Conservation (phyloP, 2,888 invertebrate genomes). For the Gandaritis pyraliata region DNA sequence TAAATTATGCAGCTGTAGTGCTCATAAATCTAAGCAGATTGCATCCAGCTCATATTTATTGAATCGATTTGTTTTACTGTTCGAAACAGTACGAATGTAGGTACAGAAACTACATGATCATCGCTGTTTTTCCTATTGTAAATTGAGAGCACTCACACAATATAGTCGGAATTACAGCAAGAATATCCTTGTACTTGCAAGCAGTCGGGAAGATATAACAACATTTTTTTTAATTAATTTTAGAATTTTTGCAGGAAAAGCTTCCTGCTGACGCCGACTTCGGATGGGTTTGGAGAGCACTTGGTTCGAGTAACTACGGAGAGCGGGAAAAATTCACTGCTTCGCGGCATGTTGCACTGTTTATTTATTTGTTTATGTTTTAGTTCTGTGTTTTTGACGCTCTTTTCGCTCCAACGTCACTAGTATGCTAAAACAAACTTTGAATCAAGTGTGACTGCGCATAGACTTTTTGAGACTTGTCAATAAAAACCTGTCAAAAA, state of each 20-base stretch:
- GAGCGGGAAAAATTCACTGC: constrained; percentile 12
- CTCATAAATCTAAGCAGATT: constrained; percentile 21
- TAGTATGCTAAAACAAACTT: no score
- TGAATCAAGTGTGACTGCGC: no score
- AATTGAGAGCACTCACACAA: background rate
- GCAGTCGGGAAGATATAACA: background rate
- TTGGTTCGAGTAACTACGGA: constrained; percentile 23
- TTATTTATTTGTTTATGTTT: constrained; percentile 20
- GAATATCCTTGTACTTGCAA: background rate
- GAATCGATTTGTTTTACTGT: constrained; percentile 18
- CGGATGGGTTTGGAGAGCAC: constrained; percentile 18
- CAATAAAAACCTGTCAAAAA: no score
- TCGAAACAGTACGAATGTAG: background rate
- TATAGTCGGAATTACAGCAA: no score
- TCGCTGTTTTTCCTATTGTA: background rate
- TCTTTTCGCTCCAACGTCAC: background rate
- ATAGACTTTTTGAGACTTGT: no score
- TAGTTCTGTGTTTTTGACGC: background rate
- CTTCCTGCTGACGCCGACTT: constrained; percentile 12
- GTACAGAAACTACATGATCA: background rate
- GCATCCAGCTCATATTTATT: constrained; percentile 23
- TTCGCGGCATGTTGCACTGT: constrained; percentile 13
- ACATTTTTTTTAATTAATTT: constrained; percentile 6
- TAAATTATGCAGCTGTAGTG: constrained; percentile 22
- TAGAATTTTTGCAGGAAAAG: constrained; percentile 9